These are phyloP conservation scores for Tauraco hartlaubi DNA, from an alignment of 2,797 vertebrate genomes.

Conservation along the genomic window DNA sequence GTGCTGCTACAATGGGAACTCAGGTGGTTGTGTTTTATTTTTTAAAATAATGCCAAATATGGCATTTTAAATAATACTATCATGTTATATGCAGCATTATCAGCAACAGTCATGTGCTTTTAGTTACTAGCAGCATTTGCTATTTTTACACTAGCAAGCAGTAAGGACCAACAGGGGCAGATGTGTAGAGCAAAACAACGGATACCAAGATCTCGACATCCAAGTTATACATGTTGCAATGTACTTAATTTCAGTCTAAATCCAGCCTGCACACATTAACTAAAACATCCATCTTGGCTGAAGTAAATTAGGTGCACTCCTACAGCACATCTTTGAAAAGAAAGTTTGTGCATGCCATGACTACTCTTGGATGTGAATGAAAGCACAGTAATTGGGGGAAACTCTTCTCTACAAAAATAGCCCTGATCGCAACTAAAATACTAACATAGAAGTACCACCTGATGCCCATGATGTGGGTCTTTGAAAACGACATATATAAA, in stretches of 20 bases:
- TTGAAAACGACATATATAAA: background rate
- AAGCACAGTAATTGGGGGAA: background rate
- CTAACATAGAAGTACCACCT: background rate
- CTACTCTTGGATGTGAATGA: background rate
- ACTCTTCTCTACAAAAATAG: background rate
- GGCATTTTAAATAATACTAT: background rate
- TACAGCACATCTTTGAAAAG: background rate
- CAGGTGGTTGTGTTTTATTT: background rate
- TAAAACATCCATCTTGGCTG: background rate
- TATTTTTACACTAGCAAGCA: background rate
- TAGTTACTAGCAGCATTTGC: background rate
- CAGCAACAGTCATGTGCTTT: background rate
- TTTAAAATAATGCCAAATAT: background rate
- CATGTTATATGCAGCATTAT: background rate
- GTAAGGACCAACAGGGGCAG: background rate
- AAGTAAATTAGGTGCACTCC: background rate
- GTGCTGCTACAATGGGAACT: background rate
- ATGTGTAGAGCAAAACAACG: rapidly evolving
- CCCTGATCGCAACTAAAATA: background rate
- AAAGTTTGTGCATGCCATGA: background rate
- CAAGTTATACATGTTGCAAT: background rate
- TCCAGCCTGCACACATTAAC: background rate
- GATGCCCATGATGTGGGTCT: background rate
- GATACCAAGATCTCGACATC: background rate
- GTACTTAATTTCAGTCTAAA: background rate